phyloP scores from a whole-genome alignment of 2,888 invertebrate species.

The Rhingia rostrata region DNA sequence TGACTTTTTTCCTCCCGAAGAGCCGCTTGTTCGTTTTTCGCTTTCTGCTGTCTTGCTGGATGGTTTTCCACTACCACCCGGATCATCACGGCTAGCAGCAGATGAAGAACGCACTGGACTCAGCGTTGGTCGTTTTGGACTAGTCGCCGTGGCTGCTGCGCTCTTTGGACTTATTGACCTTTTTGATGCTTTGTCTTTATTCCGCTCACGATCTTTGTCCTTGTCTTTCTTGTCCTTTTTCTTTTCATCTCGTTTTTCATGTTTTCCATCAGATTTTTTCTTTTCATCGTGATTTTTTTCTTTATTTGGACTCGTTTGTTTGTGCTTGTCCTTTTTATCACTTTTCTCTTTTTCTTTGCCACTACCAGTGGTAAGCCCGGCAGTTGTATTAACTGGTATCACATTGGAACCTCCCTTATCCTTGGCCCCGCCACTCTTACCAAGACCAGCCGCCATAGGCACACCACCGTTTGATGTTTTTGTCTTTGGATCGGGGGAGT shows the following conservation, averaged over 20 bases:
- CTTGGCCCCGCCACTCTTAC: constrained; percentile 53
- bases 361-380: constrained; percentile 58
- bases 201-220: constrained; percentile 84
- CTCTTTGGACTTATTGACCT: constrained; percentile 81
- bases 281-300: constrained; percentile 83
- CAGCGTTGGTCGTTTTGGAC: constrained; percentile 39
- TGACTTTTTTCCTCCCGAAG: constrained; percentile 82
- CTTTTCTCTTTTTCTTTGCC: constrained; percentile 83
- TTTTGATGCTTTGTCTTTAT: constrained; percentile 84
- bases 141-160: constrained; percentile 77
- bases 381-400: constrained; percentile 32
- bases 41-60: constrained; percentile 67
- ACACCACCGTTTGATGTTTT: constrained; percentile 63
- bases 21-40: constrained; percentile 49
- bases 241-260: constrained; percentile 83
- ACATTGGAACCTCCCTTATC: constrained; percentile 42
- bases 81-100: constrained; percentile 61
- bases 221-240: constrained; percentile 83
- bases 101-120: constrained; percentile 70
- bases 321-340: constrained; percentile 84
- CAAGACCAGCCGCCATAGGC: constrained; percentile 20
- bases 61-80: constrained; percentile 38
- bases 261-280: constrained; percentile 81
- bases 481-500: constrained; percentile 77
- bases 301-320: constrained; percentile 85